Percentiles rank a stretch among this genome's conserved stretches.
Evolutionary conservation across 1,140 invertebrate species (phyloP).

Genomic region (Eriocheir sinensis): DNA sequence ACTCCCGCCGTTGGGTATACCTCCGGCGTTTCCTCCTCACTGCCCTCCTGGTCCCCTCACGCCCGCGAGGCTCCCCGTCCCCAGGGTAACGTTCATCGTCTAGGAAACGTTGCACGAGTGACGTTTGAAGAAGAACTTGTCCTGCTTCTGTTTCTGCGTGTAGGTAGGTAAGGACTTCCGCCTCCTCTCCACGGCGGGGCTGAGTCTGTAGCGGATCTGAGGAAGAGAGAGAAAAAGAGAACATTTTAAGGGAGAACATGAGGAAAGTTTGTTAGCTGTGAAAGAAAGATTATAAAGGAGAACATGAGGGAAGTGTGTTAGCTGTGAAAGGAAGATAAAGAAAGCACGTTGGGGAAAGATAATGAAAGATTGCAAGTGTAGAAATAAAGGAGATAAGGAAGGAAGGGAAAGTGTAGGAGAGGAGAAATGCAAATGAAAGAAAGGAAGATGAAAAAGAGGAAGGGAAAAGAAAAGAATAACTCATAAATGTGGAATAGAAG

Average conservation of each 20-base stretch:
- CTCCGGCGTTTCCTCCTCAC: background rate
- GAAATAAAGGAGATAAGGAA: too few species aligned
- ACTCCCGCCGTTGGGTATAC: too few species aligned
- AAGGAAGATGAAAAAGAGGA: too few species aligned
- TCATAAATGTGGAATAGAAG: too few species aligned
- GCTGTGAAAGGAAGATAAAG: background rate
- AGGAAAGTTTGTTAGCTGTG: too few species aligned
- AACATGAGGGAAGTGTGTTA: too few species aligned
- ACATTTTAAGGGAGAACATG: background rate
- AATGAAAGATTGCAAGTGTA: too few species aligned
- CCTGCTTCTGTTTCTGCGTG: constrained; percentile 67
- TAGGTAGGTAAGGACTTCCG: constrained; percentile 66
- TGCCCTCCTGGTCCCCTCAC: background rate
- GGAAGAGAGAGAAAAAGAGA: background rate
- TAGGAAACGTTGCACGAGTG: constrained; percentile 72
- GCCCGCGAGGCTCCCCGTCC: background rate
- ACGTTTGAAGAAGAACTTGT: constrained; percentile 70
- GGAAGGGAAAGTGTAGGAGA: too few species aligned
- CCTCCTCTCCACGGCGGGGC: constrained; percentile 63
- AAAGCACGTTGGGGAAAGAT: too few species aligned
- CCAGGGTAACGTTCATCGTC: background rate
- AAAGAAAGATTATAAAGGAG: too few species aligned
- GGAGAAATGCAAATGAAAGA: too few species aligned
- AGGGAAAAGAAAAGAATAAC: too few species aligned
- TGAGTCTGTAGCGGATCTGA: constrained; percentile 63